These are phyloP conservation scores for Apocrypta bakeri DNA, from an alignment of 1,140 invertebrate genomes.

Conservation along the genomic window DNA sequence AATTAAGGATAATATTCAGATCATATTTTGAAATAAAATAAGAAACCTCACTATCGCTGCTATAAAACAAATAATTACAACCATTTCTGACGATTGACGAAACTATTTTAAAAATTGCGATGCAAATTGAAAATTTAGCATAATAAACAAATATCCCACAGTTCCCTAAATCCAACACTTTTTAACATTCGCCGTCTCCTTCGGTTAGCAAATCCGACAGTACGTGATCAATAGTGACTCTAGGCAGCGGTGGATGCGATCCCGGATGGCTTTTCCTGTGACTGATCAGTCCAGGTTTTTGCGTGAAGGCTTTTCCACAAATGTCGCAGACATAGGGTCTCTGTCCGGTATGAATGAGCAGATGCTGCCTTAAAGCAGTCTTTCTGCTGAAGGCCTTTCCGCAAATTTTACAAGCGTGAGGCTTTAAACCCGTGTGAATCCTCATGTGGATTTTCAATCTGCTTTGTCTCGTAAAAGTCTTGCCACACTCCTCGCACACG, in stretches of 20 bases:
- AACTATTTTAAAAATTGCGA: too few relatives aligned
- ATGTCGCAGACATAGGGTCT: slow-evolving; percentile 88
- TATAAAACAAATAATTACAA: too few relatives aligned
- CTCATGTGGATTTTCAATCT: slow-evolving; percentile 78
- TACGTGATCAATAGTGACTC: slow-evolving; percentile 70
- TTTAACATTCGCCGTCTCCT: background rate
- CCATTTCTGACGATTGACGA: too few relatives aligned
- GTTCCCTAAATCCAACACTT: too few relatives aligned
- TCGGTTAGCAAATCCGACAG: slow-evolving; percentile 59
- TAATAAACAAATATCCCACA: too few relatives aligned
- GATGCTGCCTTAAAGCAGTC: slow-evolving; percentile 76
- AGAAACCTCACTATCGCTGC: too few relatives aligned
- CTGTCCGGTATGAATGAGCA: slow-evolving; percentile 88
- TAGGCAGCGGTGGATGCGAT: slow-evolving; percentile 68
- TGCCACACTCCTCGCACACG: slow-evolving; percentile 77
- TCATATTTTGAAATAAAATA: too few relatives aligned
- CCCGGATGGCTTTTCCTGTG: slow-evolving; percentile 79
- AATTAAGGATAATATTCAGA: too few relatives aligned
- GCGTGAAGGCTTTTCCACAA: slow-evolving; percentile 85
- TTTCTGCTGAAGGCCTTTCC: slow-evolving; percentile 74
- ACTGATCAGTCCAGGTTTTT: slow-evolving; percentile 79
- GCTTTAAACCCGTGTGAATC: slow-evolving; percentile 78
- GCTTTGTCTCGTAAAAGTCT: slow-evolving; percentile 76
- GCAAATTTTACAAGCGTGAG: slow-evolving; percentile 78
- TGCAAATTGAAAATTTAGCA: too few relatives aligned